Base-by-base conservation (phyloP, 2,888 invertebrate species). In the Ceraclea dissimilis region DNA sequence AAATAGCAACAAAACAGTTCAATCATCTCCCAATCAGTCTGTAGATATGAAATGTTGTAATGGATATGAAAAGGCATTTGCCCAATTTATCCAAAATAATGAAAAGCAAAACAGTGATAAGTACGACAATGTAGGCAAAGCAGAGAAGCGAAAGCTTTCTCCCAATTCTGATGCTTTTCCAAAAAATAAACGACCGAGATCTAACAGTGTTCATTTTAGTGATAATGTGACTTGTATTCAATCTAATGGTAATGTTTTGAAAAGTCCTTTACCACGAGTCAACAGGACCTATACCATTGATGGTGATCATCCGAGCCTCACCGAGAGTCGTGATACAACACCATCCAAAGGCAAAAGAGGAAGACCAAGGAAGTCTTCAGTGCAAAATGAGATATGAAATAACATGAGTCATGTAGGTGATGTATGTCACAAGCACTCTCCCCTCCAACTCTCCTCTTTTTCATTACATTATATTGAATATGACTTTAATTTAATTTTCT, bases 171-270 rank as follows among this genome's bases (percentile, higher is more conserved):
- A 26, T 26, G 26, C 26, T 6, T 26, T 26, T 2, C 2, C 2
- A 13, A 39, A 39, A 49, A 54, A 43, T 10, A 57, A 56, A 48
- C 51, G 61, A 17, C 22, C 54, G 19, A 39, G 61, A 43, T 59
- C 61, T 20, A 59, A 57, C 34, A 61, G 61, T 53, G 61, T 59
- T 17, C 57, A 59, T 46, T 61, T 59, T 26, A 57, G 56, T 52
- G 54, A 60, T 33, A 56, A 51, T 18, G 56, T 58, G 20, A 57
- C 49, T 1, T 51, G 56, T 2, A 54, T 58, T 2, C 51, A 49
- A 10, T 26, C 53, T 49, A 2, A 11, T 26, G 49, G 17, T 17
- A 6, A 6, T 49, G 18, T 49, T 17, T 20, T 49, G 22, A 26
- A n/a, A 10, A 26, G 26, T 26, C 26, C 26, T 6, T 26, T 26